phyloP scores from a whole-genome alignment of 1,140 invertebrate species.

The Pseudachorutes palmiensis region DNA sequence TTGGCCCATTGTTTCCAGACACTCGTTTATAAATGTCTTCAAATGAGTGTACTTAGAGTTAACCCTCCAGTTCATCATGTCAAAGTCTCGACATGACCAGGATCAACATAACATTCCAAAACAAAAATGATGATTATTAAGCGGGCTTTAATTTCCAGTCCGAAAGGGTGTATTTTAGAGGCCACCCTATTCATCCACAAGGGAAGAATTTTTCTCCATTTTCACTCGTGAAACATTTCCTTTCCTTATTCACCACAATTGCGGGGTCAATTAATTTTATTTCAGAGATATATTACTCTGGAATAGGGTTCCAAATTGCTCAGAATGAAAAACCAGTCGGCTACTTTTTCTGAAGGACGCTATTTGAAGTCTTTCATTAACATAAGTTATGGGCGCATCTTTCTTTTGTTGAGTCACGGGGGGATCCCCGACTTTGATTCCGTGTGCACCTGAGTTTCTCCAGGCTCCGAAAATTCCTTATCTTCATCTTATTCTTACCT shows the following conservation, averaged over 20 bases:
- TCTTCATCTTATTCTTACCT: conserved; percentile 10
- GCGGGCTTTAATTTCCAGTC: background rate
- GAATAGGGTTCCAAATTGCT: background rate
- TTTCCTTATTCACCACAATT: no score
- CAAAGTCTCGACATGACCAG: conserved; percentile 3
- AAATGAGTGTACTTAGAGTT: background rate
- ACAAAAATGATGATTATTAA: no score
- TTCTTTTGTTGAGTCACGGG: conserved; percentile 18
- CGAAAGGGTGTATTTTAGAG: no score
- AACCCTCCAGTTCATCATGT: background rate
- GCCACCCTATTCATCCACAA: no score
- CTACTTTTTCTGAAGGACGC: background rate
- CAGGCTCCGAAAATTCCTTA: conserved; percentile 16
- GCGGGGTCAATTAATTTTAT: background rate
- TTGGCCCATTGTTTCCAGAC: no score
- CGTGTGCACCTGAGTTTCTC: background rate
- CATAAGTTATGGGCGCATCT: conserved; percentile 22
- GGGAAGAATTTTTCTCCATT: no score
- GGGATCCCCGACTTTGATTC: background rate
- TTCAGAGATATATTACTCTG: no score
- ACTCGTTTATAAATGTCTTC: background rate
- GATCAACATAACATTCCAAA: background rate
- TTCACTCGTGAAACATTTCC: no score
- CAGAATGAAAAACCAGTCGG: background rate
- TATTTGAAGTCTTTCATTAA: conserved; percentile 2